phyloP scores from a whole-genome alignment of 2,888 invertebrate genomes.

The Mesorhabditis belari region DNA sequence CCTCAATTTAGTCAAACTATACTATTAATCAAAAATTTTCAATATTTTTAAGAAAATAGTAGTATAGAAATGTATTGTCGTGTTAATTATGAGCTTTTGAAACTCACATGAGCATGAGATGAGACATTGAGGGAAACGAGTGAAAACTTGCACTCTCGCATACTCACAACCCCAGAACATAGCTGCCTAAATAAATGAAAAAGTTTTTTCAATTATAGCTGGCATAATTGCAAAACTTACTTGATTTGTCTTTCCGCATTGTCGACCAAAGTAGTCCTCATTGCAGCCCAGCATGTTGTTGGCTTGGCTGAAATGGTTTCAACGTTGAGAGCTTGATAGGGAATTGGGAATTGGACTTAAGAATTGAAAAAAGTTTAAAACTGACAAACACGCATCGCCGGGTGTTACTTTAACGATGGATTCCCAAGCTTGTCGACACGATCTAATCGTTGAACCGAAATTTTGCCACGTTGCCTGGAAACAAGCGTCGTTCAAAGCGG shows the following conservation, averaged over 20 bases:
- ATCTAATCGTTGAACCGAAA: neutral
- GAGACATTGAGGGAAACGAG: conserved; percentile 33
- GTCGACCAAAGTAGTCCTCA: conserved; percentile 20
- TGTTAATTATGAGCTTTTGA: too few species aligned
- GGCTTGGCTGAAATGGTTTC: too few species aligned
- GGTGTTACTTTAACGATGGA: neutral
- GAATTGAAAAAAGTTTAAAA: too few species aligned
- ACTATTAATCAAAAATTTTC: too few species aligned
- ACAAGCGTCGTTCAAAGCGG: neutral
- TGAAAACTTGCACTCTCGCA: conserved; percentile 31
- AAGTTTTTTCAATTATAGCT: neutral
- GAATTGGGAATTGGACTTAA: conserved; percentile 1
- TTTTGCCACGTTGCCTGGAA: neutral
- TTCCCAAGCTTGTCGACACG: neutral
- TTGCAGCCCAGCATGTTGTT: conserved; percentile 26
- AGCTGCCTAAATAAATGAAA: conserved; percentile 14
- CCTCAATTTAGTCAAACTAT: too few species aligned
- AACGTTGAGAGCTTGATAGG: too few species aligned
- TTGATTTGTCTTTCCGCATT: conserved; percentile 14
- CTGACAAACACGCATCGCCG: conserved; percentile 5
- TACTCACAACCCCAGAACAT: conserved; percentile 41
- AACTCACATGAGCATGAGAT: conserved; percentile 32
- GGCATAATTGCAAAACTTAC: too few species aligned
- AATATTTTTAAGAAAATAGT: too few species aligned
- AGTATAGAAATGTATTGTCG: too few species aligned